Evolutionary conservation across 2,888 invertebrate genomes (phyloP).

Genomic region (Hoplodrina ambigua): DNA sequence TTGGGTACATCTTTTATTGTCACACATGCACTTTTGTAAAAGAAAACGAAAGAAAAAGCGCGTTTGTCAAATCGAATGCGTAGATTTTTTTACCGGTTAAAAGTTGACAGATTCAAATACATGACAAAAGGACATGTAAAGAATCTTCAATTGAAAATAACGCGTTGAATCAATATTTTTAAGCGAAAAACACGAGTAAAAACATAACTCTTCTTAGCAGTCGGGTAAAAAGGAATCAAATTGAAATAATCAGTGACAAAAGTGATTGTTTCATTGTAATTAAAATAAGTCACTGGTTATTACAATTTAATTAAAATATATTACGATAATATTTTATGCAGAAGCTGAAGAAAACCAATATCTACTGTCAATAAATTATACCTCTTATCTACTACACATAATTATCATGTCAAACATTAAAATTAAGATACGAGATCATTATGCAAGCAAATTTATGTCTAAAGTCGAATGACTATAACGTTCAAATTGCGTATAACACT

Average conservation of each 20-base stretch:
- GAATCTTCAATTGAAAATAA: slow-evolving; percentile 16
- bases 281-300: slow-evolving; percentile 8
- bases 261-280: neutral
- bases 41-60: neutral
- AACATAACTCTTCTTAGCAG: neutral
- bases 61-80: neutral
- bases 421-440: neutral
- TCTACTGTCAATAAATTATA: neutral
- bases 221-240: neutral
- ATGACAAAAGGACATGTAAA: slow-evolving; percentile 29
- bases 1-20: slow-evolving; percentile 59
- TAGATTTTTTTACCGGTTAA: neutral
- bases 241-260: slow-evolving; percentile 19
- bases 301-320: neutral
- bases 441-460: neutral
- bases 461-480: neutral
- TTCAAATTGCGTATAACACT: too few relatives aligned
- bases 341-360: neutral
- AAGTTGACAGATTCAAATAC: slow-evolving; percentile 13
- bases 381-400: neutral
- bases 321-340: neutral
- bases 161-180: neutral
- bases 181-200: slow-evolving; percentile 5
- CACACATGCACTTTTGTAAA: slow-evolving; percentile 56
- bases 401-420: neutral